These are phyloP conservation scores for Eristalinus sepulchralis DNA, from an alignment of 2,888 invertebrate species.

Conservation along the genomic window DNA sequence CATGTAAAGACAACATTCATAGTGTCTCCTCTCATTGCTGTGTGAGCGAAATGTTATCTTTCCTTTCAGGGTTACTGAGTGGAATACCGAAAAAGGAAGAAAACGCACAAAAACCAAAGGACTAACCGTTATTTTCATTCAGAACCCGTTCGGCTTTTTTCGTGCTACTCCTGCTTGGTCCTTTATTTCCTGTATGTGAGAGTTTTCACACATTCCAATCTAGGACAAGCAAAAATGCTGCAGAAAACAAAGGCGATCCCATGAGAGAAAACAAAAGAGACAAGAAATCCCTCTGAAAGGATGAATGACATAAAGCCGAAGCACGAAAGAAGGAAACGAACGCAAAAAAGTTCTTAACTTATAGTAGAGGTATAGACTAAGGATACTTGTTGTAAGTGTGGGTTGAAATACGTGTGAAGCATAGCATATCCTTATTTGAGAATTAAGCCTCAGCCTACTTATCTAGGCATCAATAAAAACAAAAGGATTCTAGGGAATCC, in stretches of 20 bases:
- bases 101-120: conserved; percentile 5
- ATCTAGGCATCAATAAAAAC: conserved; percentile 36
- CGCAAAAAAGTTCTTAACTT: conserved; percentile 23
- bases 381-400: conserved; percentile 19
- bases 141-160: conserved; percentile 3
- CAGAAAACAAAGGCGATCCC: conserved; percentile 16
- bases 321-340: conserved; percentile 11
- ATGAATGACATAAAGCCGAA: conserved; percentile 29
- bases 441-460: conserved; percentile 33
- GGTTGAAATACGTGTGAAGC: conserved; percentile 6
- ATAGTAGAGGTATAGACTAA: background rate
- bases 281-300: conserved; percentile 29
- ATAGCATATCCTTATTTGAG: conserved; percentile 19
- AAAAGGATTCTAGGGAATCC: conserved; percentile 14
- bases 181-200: conserved; percentile 34
- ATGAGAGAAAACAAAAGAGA: conserved; percentile 25
- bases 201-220: conserved; percentile 42
- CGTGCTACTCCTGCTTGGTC: conserved; percentile 1
- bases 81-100: conserved; percentile 10
- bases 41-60: conserved; percentile 9
- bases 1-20: background rate
- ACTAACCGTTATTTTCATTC: conserved; percentile 16
- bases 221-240: conserved; percentile 31
- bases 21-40: background rate
- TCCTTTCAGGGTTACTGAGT: conserved; percentile 6